These are phyloP conservation scores for Antechinus stuartii DNA, from an alignment of 2,113 vertebrate species.

Conservation along the genomic window DNA sequence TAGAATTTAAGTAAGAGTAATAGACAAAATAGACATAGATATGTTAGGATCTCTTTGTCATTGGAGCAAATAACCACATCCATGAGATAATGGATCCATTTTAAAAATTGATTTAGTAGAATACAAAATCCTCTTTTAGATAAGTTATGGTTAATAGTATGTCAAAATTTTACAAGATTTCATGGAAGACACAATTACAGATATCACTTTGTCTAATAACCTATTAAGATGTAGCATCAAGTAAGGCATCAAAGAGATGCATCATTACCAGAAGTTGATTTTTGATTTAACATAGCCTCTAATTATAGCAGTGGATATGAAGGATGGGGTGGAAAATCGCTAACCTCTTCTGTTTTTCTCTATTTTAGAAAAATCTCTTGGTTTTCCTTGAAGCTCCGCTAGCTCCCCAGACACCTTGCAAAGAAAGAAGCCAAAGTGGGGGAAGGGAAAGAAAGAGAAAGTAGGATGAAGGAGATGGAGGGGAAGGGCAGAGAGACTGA, in stretches of 20 bases:
- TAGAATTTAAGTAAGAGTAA: not conserved
- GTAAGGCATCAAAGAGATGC: not conserved
- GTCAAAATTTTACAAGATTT: not conserved
- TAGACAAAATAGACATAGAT: not conserved
- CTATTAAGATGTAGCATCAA: not conserved
- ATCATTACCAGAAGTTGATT: not conserved
- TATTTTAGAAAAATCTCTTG: conserved; percentile 23
- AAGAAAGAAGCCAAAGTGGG: conserved; percentile 61
- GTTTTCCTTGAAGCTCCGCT: conserved; percentile 23
- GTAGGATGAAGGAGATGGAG: not conserved
- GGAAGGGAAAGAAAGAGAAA: too few species aligned
- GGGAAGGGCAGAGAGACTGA: not conserved
- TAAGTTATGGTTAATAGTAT: not conserved
- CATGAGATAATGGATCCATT: not conserved
- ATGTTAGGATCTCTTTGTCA: not conserved
- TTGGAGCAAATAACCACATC: not conserved
- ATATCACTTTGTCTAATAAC: not conserved
- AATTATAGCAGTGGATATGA: not conserved
- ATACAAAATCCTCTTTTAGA: not conserved
- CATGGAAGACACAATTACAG: not conserved
- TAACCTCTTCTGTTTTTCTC: not conserved
- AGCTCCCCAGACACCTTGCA: conserved; percentile 53
- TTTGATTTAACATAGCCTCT: conserved; percentile 26
- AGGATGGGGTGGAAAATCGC: conserved; percentile 28
- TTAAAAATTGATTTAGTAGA: not conserved